phyloP scores from a whole-genome alignment of 2,888 invertebrate genomes.

The Prenolepis imparis region DNA sequence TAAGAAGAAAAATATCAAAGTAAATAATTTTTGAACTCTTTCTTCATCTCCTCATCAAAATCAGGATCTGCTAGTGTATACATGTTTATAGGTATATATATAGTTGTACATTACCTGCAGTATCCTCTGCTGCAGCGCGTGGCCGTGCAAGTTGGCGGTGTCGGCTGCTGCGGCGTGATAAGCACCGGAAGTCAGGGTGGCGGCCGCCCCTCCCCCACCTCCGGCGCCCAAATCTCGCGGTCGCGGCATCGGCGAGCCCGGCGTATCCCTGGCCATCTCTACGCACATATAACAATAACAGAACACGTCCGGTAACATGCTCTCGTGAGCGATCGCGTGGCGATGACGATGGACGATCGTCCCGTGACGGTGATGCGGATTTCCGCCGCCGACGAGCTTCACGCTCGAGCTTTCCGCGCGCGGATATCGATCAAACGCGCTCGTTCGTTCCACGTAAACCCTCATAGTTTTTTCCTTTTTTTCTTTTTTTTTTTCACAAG shows the following conservation, averaged over 20 bases:
- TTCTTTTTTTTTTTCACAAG: background rate
- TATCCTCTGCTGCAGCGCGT: conserved; percentile 90
- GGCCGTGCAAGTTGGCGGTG: conserved; percentile 88
- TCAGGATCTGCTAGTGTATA: background rate
- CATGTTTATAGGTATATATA: background rate
- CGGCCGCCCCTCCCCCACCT: conserved; percentile 85
- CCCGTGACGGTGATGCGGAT: background rate
- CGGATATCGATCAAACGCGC: conserved; percentile 71
- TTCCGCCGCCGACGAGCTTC: background rate
- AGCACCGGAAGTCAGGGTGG: conserved; percentile 86
- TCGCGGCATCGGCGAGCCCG: conserved; percentile 86
- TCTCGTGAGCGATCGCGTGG: background rate
- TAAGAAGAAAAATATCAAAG: too few species aligned
- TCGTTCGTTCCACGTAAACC: conserved; percentile 73
- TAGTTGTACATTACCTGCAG: conserved; percentile 88
- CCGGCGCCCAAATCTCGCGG: conserved; percentile 85
- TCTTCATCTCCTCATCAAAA: too few species aligned
- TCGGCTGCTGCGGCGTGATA: conserved; percentile 86
- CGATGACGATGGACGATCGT: background rate
- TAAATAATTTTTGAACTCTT: too few species aligned
- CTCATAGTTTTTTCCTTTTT: conserved; percentile 65
- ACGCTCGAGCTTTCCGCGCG: background rate
- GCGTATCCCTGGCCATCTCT: conserved; percentile 87
- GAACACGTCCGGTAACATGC: conserved; percentile 74
- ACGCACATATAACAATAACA: conserved; percentile 71